These are phyloP conservation scores for Drosophila burlai DNA, from an alignment of 1,140 invertebrate genomes.

Conservation along the genomic window DNA sequence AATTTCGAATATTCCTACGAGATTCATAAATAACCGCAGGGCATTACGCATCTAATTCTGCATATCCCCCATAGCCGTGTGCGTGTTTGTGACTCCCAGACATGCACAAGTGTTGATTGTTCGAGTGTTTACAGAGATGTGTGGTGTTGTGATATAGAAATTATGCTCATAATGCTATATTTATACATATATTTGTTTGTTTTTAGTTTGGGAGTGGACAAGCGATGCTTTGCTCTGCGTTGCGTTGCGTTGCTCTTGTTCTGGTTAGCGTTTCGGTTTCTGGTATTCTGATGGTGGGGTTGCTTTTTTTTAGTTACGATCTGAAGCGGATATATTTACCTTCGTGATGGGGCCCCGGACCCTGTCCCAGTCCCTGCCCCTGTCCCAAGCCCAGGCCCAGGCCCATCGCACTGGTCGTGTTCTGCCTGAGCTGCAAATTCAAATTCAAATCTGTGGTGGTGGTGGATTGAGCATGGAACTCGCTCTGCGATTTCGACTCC, in stretches of 20 bases:
- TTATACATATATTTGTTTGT: too few relatives aligned
- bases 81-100: slow-evolving; percentile 4
- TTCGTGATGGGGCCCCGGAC: slow-evolving; percentile 55
- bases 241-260: slow-evolving; percentile 43
- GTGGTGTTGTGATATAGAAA: background rate
- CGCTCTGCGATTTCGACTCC: slow-evolving; percentile 61
- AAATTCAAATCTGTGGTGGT: slow-evolving; percentile 82
- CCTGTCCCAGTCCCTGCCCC: slow-evolving; percentile 30
- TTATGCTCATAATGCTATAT: background rate
- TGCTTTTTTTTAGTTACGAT: background rate
- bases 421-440: slow-evolving; percentile 81
- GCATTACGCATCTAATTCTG: slow-evolving; percentile 1
- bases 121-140: background rate
- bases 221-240: slow-evolving; percentile 41
- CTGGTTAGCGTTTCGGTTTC: slow-evolving; percentile 7
- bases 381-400: slow-evolving; percentile 15
- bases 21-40: too few relatives aligned
- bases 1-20: background rate
- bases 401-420: slow-evolving; percentile 53
- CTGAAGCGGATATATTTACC: slow-evolving; percentile 67
- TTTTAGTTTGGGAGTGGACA: slow-evolving; percentile 20
- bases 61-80: too few relatives aligned
- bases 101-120: slow-evolving; percentile 7
- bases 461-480: slow-evolving; percentile 70
- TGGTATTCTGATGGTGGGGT: slow-evolving; percentile 11